phyloP scores from a whole-genome alignment of 2,888 invertebrate genomes.

The Pseudoips prasinana region DNA sequence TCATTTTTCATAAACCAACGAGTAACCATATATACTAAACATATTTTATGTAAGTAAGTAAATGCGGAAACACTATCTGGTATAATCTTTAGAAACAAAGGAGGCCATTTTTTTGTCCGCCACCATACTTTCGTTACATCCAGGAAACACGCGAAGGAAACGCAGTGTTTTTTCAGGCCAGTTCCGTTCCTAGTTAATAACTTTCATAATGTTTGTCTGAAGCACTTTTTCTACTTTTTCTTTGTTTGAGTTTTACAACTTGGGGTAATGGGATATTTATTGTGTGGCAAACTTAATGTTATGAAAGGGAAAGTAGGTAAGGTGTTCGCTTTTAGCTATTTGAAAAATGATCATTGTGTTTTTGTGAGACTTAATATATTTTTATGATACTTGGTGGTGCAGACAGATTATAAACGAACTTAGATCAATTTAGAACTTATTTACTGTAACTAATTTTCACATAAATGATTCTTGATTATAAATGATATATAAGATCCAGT shows the following conservation, averaged over 20 bases:
- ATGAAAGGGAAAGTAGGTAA: constrained; percentile 1
- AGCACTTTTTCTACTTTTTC: constrained; percentile 25
- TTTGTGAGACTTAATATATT: no score
- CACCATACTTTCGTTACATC: constrained; percentile 20
- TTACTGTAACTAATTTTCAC: no score
- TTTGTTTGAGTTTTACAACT: constrained; percentile 15
- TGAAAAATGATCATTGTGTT: no score
- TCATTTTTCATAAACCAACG: no score
- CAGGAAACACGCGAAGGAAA: constrained; percentile 32
- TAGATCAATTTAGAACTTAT: no score
- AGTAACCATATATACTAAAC: no score
- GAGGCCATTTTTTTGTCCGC: constrained; percentile 10
- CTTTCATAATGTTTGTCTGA: constrained; percentile 37
- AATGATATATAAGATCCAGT: no score
- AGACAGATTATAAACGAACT: no score
- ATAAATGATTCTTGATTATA: no score
- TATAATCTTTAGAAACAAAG: not conserved
- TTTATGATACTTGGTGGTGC: no score
- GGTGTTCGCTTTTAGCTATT: constrained; percentile 1
- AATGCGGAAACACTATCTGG: no score
- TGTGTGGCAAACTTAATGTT: constrained; percentile 10
- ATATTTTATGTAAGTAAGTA: no score
- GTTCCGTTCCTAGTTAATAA: constrained; percentile 42
- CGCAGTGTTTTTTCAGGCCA: constrained; percentile 17
- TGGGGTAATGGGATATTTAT: constrained; percentile 16